These are phyloP conservation scores for Archegozetes longisetosus DNA, from an alignment of 1,140 invertebrate species.

Conservation along the genomic window DNA sequence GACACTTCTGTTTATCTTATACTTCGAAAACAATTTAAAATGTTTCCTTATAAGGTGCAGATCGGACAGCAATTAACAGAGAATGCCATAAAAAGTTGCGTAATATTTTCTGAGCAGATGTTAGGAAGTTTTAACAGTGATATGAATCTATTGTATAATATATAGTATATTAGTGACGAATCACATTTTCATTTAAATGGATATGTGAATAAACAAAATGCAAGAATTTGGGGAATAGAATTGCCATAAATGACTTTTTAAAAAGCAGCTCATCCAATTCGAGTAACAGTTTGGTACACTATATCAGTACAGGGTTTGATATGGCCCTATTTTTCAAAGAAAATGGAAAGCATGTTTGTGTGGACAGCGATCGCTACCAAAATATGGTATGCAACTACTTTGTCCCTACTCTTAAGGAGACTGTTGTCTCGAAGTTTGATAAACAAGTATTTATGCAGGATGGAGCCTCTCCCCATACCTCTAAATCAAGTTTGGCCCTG, in stretches of 20 bases:
- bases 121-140: not conserved
- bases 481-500: not conserved
- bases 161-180: not conserved
- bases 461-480: not conserved
- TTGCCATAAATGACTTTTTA: slow-evolving; percentile 15
- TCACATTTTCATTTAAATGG: slow-evolving; percentile 10
- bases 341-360: not conserved
- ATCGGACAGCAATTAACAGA: not conserved
- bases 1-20: not conserved
- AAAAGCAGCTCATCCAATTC: not conserved
- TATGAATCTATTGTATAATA: not conserved
- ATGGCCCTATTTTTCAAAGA: slow-evolving; percentile 3
- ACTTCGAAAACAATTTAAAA: not conserved
- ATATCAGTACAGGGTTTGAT: not conserved
- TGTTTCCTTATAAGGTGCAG: slow-evolving; percentile 1
- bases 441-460: not conserved
- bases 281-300: slow-evolving; percentile 9
- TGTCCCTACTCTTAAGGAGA: not conserved
- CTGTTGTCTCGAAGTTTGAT: not conserved
- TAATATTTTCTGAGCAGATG: not conserved
- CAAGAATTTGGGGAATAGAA: slow-evolving; percentile 18
- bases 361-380: not conserved
- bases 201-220: slow-evolving; percentile 20
- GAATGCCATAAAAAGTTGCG: not conserved
- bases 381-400: not conserved